Conservation (phyloP, 2,113 vertebrate genomes). For the Phodopus roborovskii region DNA sequence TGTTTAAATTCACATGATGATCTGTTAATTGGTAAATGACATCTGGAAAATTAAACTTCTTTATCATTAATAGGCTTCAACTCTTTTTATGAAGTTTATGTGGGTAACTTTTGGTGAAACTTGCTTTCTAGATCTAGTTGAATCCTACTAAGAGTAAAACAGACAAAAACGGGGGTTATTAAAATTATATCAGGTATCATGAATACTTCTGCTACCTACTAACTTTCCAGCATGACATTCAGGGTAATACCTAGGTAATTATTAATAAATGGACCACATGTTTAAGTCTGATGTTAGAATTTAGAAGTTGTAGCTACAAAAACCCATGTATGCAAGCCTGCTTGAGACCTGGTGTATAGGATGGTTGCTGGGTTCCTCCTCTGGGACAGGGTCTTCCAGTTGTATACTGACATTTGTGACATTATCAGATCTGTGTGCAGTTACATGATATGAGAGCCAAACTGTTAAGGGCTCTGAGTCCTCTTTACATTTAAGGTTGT, state of each 20-base stretch:
- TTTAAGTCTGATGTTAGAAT: not conserved
- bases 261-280: not conserved
- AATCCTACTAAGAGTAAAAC: not conserved
- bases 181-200: constrained; percentile 1
- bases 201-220: not conserved
- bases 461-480: not conserved
- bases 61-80: constrained; percentile 29
- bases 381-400: rapidly evolving
- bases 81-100: constrained; percentile 34
- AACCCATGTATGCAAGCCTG: not conserved
- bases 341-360: not conserved
- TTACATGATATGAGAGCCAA: not conserved
- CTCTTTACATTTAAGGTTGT: constrained; percentile 8
- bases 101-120: constrained; percentile 21
- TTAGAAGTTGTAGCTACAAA: constrained; percentile 5
- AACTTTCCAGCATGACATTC: not conserved
- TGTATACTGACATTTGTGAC: not conserved
- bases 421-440: not conserved
- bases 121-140: constrained; percentile 8
- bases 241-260: constrained; percentile 23
- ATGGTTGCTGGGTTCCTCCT: rapidly evolving
- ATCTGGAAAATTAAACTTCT: not conserved
- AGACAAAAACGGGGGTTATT: not conserved
- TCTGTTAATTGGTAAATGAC: constrained; percentile 27
- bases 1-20: not conserved